Conservation (phyloP, 2,888 invertebrate species). For the Tinea trinotella region DNA sequence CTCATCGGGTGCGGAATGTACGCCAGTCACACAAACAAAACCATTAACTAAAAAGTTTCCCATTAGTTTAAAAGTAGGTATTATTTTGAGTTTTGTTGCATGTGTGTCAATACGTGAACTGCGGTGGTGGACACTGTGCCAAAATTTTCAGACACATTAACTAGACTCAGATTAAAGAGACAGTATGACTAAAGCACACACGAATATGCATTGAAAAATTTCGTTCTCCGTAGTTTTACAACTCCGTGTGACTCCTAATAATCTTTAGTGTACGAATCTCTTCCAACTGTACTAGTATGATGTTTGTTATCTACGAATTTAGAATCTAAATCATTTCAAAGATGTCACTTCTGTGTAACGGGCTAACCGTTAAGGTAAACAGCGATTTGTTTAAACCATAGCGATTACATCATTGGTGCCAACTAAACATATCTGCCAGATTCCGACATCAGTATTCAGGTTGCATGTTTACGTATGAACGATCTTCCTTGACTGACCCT, state of each 20-base stretch:
- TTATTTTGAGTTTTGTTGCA: conserved; percentile 21
- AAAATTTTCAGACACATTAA: conserved; percentile 40
- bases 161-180: conserved; percentile 32
- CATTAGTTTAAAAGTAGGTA: conserved; percentile 30
- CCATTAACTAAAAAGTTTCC: conserved; percentile 38
- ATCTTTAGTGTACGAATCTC: too few relatives aligned
- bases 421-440: conserved; percentile 24
- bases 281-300: conserved; percentile 22
- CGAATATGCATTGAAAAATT: too few relatives aligned
- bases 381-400: conserved; percentile 15
- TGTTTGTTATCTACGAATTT: background rate
- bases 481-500: conserved; percentile 10
- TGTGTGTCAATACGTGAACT: conserved; percentile 31
- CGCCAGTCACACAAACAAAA: conserved; percentile 38
- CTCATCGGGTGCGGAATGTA: conserved; percentile 26
- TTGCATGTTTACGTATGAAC: conserved; percentile 14
- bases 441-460: conserved; percentile 14
- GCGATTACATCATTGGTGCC: conserved; percentile 31
- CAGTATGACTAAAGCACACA: background rate
- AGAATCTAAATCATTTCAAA: conserved; percentile 1
- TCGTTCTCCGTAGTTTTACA: too few relatives aligned
- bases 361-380: conserved; percentile 8
- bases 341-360: conserved; percentile 4
- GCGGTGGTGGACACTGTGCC: conserved; percentile 31
- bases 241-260: too few relatives aligned